Conservation (phyloP, 2,888 invertebrate species). For the Macrophya alboannulata region DNA sequence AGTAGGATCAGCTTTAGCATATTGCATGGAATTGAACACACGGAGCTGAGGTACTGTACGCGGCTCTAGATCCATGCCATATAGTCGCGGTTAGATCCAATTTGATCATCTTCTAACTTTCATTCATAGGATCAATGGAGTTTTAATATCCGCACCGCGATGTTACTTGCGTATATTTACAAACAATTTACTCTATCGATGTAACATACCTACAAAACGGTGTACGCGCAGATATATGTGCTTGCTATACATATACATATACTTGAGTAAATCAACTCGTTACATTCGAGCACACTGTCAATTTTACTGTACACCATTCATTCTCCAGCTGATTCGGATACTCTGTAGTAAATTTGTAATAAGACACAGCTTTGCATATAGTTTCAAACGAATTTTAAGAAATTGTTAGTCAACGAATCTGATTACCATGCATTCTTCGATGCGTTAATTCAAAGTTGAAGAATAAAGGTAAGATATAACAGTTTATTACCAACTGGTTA, state of each 20-base stretch:
- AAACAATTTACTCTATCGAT: not conserved
- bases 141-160: not conserved
- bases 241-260: not conserved
- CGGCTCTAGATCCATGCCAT: constrained; percentile 16
- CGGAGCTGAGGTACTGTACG: constrained; percentile 14
- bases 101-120: not conserved
- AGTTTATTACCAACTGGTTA: not conserved
- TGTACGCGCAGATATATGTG: too few species aligned
- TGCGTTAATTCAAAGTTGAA: constrained; percentile 51
- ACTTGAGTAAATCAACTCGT: not conserved
- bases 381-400: constrained; percentile 34
- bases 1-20: constrained; percentile 40
- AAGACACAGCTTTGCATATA: not conserved
- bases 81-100: constrained; percentile 46
- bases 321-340: not conserved
- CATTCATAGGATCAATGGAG: not conserved
- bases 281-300: not conserved
- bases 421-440: constrained; percentile 54
- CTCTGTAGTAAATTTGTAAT: not conserved
- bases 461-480: not conserved
- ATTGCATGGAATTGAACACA: constrained; percentile 37
- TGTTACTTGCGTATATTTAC: not conserved
- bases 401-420: constrained; percentile 59
- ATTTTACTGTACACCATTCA: not conserved
- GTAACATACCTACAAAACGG: too few species aligned